Evolutionary conservation across 2,888 invertebrate genomes (phyloP).

Genomic region (Rhaphigaster nebulosa): DNA sequence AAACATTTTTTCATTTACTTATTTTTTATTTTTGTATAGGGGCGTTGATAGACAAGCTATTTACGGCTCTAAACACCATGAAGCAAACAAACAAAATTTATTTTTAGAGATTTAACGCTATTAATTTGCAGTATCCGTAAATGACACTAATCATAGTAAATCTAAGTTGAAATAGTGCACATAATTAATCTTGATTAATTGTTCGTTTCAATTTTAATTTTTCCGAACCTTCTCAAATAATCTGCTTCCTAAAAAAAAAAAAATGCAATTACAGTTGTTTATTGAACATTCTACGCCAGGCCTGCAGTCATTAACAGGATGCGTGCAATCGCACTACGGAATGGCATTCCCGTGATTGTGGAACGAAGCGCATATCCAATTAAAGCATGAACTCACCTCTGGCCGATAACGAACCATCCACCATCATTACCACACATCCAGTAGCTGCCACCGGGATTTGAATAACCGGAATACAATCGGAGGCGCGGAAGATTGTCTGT

Average conservation of each 20-base stretch:
- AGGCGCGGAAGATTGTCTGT: not conserved
- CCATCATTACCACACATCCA: not conserved
- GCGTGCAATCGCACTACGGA: not conserved
- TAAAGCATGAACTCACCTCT: conserved; percentile 2
- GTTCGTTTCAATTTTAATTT: too few species aligned
- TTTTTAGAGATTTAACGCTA: too few species aligned
- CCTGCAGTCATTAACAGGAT: not conserved
- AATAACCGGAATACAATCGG: not conserved
- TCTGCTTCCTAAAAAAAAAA: not conserved
- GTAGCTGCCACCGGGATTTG: not conserved
- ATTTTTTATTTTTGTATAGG: too few species aligned
- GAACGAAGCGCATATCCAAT: not conserved
- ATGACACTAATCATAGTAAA: too few species aligned
- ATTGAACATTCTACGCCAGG: not conserved
- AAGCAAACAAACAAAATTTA: too few species aligned
- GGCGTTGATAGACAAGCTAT: too few species aligned
- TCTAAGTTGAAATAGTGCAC: too few species aligned
- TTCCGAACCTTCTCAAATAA: not conserved
- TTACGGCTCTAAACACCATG: too few species aligned
- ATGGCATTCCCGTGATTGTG: not conserved
- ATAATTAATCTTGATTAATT: too few species aligned
- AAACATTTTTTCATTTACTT: too few species aligned
- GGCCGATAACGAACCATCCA: not conserved
- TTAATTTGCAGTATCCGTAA: too few species aligned
- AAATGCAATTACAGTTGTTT: not conserved